These are phyloP conservation scores for Brachyptera risi DNA, from an alignment of 2,888 invertebrate genomes.

Conservation along the genomic window DNA sequence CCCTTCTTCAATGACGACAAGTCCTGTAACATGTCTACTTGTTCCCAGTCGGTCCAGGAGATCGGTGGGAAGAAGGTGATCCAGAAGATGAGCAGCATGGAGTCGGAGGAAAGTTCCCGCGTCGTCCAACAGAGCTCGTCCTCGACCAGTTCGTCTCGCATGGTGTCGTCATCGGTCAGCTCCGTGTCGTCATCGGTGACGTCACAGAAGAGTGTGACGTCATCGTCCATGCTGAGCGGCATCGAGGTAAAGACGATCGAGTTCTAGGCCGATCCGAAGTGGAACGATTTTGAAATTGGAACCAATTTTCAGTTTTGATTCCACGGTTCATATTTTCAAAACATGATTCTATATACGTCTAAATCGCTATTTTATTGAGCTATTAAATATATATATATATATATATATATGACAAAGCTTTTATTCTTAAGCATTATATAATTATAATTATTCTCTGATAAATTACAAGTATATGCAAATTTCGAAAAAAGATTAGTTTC, in stretches of 20 bases:
- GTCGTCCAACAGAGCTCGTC: slow-evolving; percentile 43
- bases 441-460: neutral
- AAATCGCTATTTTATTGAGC: no score
- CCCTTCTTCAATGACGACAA: no score
- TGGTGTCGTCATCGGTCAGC: slow-evolving; percentile 25
- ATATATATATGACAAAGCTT: no score
- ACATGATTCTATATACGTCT: no score
- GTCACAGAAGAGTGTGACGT: slow-evolving; percentile 9
- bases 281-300: no score
- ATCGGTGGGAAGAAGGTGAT: slow-evolving; percentile 42
- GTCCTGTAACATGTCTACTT: neutral
- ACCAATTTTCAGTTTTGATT: no score
- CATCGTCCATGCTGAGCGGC: slow-evolving; percentile 20
- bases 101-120: slow-evolving; percentile 42
- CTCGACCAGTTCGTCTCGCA: slow-evolving; percentile 28
- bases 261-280: slow-evolving; percentile 13
- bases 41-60: slow-evolving; percentile 43
- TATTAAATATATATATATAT: no score
- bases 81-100: slow-evolving; percentile 44
- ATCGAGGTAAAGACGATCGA: slow-evolving; percentile 30
- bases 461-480: neutral
- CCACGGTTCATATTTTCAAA: no score
- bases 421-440: neutral
- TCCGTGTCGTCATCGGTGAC: slow-evolving; percentile 24
- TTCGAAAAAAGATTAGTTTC: neutral